Conservation (phyloP, 1,140 invertebrate genomes). For the Heliconius himera region DNA sequence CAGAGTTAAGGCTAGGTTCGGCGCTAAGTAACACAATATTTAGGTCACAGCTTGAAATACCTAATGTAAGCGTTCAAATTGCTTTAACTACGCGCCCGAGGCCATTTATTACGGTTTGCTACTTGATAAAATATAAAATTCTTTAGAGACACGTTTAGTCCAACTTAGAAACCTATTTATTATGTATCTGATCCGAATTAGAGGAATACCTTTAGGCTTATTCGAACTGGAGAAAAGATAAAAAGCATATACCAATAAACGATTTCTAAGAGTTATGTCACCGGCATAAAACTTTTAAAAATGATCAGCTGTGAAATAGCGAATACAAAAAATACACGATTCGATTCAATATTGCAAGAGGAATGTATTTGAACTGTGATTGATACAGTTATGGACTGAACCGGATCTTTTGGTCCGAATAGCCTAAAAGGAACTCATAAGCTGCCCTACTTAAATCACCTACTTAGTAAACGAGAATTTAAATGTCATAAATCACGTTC, state of each 20-base stretch:
- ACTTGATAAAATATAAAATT: constrained; percentile 39
- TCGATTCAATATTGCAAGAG: constrained; percentile 44
- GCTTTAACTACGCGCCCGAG: constrained; percentile 53
- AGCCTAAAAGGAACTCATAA: constrained; percentile 62
- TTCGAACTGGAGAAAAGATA: not conserved
- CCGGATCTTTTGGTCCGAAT: constrained; percentile 69
- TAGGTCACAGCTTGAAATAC: constrained; percentile 51
- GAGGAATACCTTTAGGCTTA: not conserved
- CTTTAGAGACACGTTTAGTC: constrained; percentile 19
- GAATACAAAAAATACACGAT: constrained; percentile 34
- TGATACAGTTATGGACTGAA: constrained; percentile 58
- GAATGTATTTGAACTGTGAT: constrained; percentile 34
- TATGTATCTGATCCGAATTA: not conserved
- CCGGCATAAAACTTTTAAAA: not conserved
- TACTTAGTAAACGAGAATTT: constrained; percentile 48
- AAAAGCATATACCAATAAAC: not conserved
- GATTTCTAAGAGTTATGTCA: not conserved
- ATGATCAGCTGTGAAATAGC: constrained; percentile 36
- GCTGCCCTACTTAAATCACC: constrained; percentile 49
- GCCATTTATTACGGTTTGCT: constrained; percentile 46
- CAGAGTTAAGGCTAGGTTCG: constrained; percentile 41
- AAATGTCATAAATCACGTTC: constrained; percentile 60
- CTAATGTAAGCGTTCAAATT: constrained; percentile 56
- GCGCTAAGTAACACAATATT: constrained; percentile 47
- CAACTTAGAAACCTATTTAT: constrained; percentile 6